Evolutionary conservation across 2,113 vertebrate species (phyloP).

Genomic region (Thalassoma bifasciatum): DNA sequence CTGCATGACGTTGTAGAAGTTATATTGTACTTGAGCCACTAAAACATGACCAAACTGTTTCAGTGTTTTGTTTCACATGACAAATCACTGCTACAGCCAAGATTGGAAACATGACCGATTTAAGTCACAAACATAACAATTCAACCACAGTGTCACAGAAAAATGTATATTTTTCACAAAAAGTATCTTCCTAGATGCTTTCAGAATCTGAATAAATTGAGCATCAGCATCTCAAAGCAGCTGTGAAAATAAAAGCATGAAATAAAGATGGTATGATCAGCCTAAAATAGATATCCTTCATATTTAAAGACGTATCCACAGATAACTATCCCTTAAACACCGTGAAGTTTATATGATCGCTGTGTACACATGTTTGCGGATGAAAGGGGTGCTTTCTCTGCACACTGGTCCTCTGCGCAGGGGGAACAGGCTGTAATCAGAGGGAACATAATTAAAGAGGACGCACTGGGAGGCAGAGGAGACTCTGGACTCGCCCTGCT

Average conservation of each 20-base stretch:
- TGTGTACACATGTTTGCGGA: slow-evolving; percentile 68
- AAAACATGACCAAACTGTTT: background rate
- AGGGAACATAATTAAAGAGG: slow-evolving; percentile 75
- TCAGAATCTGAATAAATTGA: background rate
- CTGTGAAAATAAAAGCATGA: slow-evolving; percentile 34
- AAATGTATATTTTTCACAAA: background rate
- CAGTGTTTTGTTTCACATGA: background rate
- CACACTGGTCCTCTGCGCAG: slow-evolving; percentile 52
- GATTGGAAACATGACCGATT: background rate
- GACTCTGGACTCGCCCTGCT: slow-evolving; percentile 72
- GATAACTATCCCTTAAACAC: slow-evolving; percentile 35
- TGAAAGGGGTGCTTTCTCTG: slow-evolving; percentile 60
- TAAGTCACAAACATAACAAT: background rate
- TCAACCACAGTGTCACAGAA: background rate
- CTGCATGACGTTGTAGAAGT: background rate
- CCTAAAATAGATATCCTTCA: slow-evolving; percentile 38
- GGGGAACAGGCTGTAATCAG: slow-evolving; percentile 76
- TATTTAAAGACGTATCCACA: slow-evolving; percentile 26
- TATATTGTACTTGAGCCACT: too few relatives aligned
- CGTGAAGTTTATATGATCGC: slow-evolving; percentile 54
- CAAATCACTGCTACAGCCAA: background rate
- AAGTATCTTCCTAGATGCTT: too few relatives aligned
- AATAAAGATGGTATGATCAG: slow-evolving; percentile 11
- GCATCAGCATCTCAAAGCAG: slow-evolving; percentile 9
- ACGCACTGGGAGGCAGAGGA: slow-evolving; percentile 67